Evolutionary conservation across 2,888 invertebrate species (phyloP).

Genomic region (Scaptomyza reducta): DNA sequence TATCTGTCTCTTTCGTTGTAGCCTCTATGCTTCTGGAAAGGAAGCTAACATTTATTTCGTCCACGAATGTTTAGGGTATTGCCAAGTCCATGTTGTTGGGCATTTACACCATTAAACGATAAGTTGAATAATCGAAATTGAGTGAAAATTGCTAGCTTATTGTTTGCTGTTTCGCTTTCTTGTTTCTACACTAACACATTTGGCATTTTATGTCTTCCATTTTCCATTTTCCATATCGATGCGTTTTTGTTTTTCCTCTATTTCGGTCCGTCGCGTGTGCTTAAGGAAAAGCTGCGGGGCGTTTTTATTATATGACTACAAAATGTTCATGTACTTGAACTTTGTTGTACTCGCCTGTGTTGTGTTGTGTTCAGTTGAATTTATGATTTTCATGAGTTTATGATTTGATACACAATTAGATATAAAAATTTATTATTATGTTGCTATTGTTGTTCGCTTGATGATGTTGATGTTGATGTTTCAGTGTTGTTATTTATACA

Average conservation of each 20-base stretch:
- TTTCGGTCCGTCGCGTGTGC: slow-evolving; percentile 11
- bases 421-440: slow-evolving; percentile 44
- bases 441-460: slow-evolving; percentile 7
- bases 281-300: slow-evolving; percentile 33
- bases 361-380: slow-evolving; percentile 50
- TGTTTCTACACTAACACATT: slow-evolving; percentile 7
- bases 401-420: slow-evolving; percentile 68
- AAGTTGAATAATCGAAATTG: neutral
- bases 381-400: slow-evolving; percentile 64
- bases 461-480: slow-evolving; percentile 11
- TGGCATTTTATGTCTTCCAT: neutral
- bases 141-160: neutral
- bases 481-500: slow-evolving; percentile 25
- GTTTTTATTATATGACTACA: slow-evolving; percentile 33
- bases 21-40: too few relatives aligned
- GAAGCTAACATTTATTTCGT: neutral
- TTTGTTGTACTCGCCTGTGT: slow-evolving; percentile 42
- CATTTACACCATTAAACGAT: too few relatives aligned
- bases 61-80: neutral
- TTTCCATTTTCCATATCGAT: slow-evolving; percentile 47
- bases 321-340: slow-evolving; percentile 55
- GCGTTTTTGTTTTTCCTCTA: slow-evolving; percentile 18
- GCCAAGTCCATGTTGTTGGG: too few relatives aligned
- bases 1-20: neutral
- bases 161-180: neutral